phyloP scores from a whole-genome alignment of 2,797 vertebrate species.

The Alauda arvensis region DNA sequence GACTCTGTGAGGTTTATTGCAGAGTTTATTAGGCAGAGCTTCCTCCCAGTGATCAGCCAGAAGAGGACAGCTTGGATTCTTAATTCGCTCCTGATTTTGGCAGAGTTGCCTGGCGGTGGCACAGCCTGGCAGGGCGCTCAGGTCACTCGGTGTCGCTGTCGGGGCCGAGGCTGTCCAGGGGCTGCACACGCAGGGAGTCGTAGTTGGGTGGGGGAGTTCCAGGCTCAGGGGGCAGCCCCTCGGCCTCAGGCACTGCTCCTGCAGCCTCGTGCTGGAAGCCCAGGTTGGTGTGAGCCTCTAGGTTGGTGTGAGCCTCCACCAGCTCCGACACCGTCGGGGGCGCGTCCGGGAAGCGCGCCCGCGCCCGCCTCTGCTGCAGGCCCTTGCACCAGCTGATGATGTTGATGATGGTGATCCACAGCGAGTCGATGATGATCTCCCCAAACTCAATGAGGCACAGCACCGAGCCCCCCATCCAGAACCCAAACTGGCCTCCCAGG shows the following conservation, averaged over 20 bases:
- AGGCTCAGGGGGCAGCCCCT: conserved; percentile 49
- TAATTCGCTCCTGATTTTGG: neutral
- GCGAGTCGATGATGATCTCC: conserved; percentile 78
- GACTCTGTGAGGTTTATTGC: neutral
- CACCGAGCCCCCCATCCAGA: conserved; percentile 84
- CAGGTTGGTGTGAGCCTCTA: conserved; percentile 74
- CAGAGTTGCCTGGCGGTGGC: rapidly evolving
- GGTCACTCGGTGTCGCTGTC: conserved; percentile 49
- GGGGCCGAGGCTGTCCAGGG: neutral
- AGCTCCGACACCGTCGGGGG: conserved; percentile 69
- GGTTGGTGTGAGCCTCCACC: conserved; percentile 68
- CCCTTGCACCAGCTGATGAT: conserved; percentile 55
- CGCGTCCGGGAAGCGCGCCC: neutral
- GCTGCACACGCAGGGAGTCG: conserved; percentile 68
- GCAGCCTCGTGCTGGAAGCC: conserved; percentile 57
- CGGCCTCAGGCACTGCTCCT: rapidly evolving
- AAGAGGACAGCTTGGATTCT: neutral
- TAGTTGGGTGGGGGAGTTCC: conserved; percentile 79
- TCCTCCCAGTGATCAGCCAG: neutral
- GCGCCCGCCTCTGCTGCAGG: conserved; percentile 34
- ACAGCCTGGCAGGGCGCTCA: rapidly evolving
- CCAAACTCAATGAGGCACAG: conserved; percentile 78
- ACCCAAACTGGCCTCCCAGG: conserved; percentile 79
- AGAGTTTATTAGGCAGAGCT: neutral
- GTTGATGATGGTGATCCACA: conserved; percentile 77